These are phyloP conservation scores for Sceloporus undulatus DNA, from an alignment of 2,113 vertebrate species.

Conservation along the genomic window DNA sequence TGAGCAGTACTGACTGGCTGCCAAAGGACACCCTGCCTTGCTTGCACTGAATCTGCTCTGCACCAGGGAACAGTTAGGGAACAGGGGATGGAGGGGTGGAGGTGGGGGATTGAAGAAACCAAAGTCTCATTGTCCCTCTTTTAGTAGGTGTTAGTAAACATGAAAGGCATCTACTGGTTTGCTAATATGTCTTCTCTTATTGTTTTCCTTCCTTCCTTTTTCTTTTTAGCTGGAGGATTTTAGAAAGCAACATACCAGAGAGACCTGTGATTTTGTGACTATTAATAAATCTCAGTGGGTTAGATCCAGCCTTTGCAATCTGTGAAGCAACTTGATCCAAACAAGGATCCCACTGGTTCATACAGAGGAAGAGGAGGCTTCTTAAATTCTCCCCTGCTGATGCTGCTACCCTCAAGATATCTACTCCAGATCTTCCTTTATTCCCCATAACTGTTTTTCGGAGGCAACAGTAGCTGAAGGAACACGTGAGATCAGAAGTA, in stretches of 20 bases:
- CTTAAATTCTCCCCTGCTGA: no score
- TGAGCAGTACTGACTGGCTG: constrained; percentile 33
- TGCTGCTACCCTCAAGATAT: no score
- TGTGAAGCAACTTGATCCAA: background rate
- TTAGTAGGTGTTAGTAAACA: background rate
- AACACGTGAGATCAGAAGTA: background rate
- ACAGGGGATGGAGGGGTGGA: background rate
- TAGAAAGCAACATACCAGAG: background rate
- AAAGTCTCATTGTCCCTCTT: background rate
- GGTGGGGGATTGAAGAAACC: background rate
- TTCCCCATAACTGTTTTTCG: background rate
- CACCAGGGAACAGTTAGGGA: background rate
- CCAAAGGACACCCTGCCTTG: constrained; percentile 24
- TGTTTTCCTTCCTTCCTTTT: background rate
- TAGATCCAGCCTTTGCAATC: background rate
- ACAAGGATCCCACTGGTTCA: background rate
- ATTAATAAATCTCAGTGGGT: background rate
- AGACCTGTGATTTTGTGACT: background rate
- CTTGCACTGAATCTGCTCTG: background rate
- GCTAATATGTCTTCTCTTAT: background rate
- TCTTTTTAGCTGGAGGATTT: background rate
- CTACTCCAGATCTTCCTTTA: background rate
- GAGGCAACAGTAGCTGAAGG: background rate
- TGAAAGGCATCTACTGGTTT: background rate
- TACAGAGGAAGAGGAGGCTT: no score